Base-by-base conservation (phyloP, 2,797 vertebrate species). In the Melanotaenia nigrans region DNA sequence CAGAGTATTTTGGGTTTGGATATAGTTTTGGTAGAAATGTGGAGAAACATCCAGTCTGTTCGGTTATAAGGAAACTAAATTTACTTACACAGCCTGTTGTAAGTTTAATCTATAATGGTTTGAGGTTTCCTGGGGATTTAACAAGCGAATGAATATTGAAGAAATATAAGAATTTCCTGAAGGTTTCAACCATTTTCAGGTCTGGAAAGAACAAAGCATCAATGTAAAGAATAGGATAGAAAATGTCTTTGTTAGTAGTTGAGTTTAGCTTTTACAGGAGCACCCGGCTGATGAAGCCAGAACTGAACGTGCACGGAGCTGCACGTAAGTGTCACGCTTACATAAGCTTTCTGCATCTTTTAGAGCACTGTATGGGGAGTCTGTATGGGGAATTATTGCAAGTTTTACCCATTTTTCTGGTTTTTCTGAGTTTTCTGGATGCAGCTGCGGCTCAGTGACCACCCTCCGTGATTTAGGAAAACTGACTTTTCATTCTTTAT, bases 291-390 rank as follows among this genome's bases (percentile, higher is more conserved):
- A 69, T 68, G 25, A 28, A 68, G 77, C 3, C 4, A 0, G 16
- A 42, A 42, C 56, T 20, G 5, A 75, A 33, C 16, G 38, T 24
- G 14, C 35, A 10, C 40, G 2, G 47, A 42, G 55, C 68, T 59
- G 81, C 49, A 45, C 22, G 51, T 66, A 30, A 74, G 60, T 38
- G 74, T 51, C 24, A 12, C 1, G 1, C 71, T 90, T 82, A 78
- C 20, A 4, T 77, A 79, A 89, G 64, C 61, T 42, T 16, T 33
- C 45, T 78, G 1, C 81, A 74, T 85, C 60, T 74, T 78, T 84
- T 25, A 73, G 28, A 28, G 28, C 28, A 30, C 28, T 30, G 28
- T 30, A 30, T 30, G 28, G 28, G 28, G 28, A 30, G 20, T 64
- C 11, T 22, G 22, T 12, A 9, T 28, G 36, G 45, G 30, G 59